These are phyloP conservation scores for Calonectris borealis DNA, from an alignment of 2,113 vertebrate genomes.

Conservation along the genomic window DNA sequence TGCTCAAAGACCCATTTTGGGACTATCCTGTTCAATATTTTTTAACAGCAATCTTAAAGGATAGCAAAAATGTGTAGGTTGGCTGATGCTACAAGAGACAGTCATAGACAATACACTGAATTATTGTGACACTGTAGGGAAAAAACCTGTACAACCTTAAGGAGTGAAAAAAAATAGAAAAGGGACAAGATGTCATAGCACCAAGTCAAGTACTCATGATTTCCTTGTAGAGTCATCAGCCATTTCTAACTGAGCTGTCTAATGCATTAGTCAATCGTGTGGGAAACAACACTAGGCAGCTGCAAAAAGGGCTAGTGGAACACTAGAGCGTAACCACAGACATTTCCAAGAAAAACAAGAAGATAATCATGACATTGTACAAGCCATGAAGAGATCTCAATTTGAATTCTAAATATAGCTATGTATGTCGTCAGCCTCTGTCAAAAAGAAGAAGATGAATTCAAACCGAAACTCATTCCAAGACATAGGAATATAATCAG, in stretches of 20 bases:
- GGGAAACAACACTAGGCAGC: background rate
- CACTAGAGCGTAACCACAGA: background rate
- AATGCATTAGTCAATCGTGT: background rate
- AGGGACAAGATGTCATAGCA: background rate
- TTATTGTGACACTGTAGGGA: background rate
- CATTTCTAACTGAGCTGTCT: background rate
- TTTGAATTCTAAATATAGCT: background rate
- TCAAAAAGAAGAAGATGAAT: background rate
- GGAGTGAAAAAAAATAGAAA: background rate
- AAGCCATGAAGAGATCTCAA: background rate
- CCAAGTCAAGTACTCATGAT: background rate
- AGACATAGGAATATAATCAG: background rate
- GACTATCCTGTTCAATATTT: background rate
- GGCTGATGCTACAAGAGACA: background rate
- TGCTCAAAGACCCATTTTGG: background rate
- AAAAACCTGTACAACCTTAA: background rate
- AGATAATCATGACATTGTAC: background rate
- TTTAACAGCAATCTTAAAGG: background rate
- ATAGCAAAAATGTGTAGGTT: background rate
- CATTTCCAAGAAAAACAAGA: background rate
- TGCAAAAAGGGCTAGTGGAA: background rate
- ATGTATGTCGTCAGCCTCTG: background rate
- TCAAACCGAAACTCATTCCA: background rate
- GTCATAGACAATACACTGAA: background rate
- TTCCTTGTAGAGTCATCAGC: background rate